Evolutionary conservation across 2,888 invertebrate genomes (phyloP).

Genomic region (Sipha maydis): DNA sequence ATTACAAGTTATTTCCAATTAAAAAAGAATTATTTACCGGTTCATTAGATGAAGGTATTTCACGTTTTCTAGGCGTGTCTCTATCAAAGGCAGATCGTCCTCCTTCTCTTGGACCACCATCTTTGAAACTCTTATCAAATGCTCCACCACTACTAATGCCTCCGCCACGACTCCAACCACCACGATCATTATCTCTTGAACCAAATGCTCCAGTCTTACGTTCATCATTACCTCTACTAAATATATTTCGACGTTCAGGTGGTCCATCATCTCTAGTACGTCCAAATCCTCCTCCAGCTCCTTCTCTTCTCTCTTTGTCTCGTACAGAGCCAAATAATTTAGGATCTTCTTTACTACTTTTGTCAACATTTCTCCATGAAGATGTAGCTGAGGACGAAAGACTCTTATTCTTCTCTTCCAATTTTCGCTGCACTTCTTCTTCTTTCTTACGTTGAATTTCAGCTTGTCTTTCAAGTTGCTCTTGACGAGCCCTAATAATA

Average conservation of each 20-base stretch:
- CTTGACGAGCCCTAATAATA: slow-evolving; percentile 68
- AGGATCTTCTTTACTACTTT: slow-evolving; percentile 27
- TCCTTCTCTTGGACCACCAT: slow-evolving; percentile 39
- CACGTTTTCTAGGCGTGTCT: slow-evolving; percentile 46
- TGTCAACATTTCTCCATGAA: slow-evolving; percentile 51
- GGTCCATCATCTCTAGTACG: slow-evolving; percentile 54
- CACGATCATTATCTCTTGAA: slow-evolving; percentile 43
- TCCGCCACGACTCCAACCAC: slow-evolving; percentile 41
- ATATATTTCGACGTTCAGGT: slow-evolving; percentile 6
- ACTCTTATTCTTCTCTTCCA: slow-evolving; percentile 54
- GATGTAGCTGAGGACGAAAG: slow-evolving; percentile 22
- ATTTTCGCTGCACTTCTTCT: slow-evolving; percentile 70
- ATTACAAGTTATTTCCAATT: not conserved
- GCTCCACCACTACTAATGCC: not conserved
- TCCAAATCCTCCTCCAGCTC: slow-evolving; percentile 27
- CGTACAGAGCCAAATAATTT: slow-evolving; percentile 14
- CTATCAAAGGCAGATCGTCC: slow-evolving; percentile 45
- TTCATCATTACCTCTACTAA: slow-evolving; percentile 42
- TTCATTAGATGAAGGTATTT: slow-evolving; percentile 50
- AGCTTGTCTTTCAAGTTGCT: slow-evolving; percentile 72
- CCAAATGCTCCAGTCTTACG: slow-evolving; percentile 35
- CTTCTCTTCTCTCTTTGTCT: slow-evolving; percentile 37
- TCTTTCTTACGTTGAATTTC: slow-evolving; percentile 73
- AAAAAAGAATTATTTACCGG: slow-evolving; percentile 26
- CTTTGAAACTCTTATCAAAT: slow-evolving; percentile 53